Evolutionary conservation across 2,113 vertebrate species (phyloP).

Genomic region (Pyxicephalus adspersus): DNA sequence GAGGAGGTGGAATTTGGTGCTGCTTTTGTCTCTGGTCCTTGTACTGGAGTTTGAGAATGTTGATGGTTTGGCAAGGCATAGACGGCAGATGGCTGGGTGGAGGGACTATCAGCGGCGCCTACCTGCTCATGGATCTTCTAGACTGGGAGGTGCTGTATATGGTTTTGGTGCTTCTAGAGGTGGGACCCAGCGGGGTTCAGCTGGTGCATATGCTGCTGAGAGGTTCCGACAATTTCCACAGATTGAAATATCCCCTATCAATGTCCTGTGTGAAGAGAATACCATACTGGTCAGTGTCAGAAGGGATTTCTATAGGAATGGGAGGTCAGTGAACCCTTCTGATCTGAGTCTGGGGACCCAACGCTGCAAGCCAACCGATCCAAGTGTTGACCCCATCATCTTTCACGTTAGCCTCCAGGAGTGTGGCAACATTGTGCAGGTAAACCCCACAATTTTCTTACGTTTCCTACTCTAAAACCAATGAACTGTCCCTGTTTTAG

Average conservation of each 20-base stretch:
- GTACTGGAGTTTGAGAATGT: neutral
- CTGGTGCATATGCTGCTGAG: too few relatives aligned
- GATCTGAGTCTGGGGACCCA: constrained; percentile 1
- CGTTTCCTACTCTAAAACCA: too few relatives aligned
- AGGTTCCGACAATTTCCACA: neutral
- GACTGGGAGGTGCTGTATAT: neutral
- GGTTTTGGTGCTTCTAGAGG: neutral
- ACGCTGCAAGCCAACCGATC: neutral
- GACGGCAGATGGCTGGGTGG: constrained; percentile 5
- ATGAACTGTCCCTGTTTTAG: too few relatives aligned
- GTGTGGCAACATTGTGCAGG: constrained; percentile 22
- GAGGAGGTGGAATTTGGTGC: neutral
- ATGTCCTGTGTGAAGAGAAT: constrained; percentile 17
- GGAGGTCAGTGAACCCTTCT: neutral
- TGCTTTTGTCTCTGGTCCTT: neutral
- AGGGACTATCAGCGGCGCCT: neutral
- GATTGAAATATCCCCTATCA: neutral
- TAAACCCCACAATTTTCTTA: neutral
- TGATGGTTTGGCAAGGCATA: neutral
- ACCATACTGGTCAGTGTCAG: constrained; percentile 12
- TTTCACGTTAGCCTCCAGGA: constrained; percentile 12
- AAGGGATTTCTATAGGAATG: constrained; percentile 29
- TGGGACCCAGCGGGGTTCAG: neutral
- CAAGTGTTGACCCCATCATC: neutral
- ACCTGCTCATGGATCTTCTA: neutral